Conservation (phyloP, 2,888 invertebrate genomes). For the Notocelia uddmanniana region DNA sequence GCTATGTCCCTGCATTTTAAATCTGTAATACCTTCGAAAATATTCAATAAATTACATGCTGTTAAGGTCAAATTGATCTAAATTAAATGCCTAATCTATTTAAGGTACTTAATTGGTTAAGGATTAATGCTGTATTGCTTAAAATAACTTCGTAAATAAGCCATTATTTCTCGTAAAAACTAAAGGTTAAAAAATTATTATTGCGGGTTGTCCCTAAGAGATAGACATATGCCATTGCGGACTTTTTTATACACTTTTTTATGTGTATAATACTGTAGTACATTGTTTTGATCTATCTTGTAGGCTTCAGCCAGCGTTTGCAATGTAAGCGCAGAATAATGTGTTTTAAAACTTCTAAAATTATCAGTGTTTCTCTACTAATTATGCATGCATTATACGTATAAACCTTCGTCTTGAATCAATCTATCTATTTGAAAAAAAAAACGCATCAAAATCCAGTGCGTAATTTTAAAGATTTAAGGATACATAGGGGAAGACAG, state of each 20-base stretch:
- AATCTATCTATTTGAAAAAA: too few species aligned
- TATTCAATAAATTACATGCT: too few species aligned
- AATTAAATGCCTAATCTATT: not conserved
- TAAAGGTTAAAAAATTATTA: conserved; percentile 2
- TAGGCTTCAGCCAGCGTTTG: conserved; percentile 52
- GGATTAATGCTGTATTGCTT: conserved; percentile 5
- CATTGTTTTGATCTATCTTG: conserved; percentile 49
- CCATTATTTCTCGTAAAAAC: conserved; percentile 13
- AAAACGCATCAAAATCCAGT: too few species aligned
- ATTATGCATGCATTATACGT: too few species aligned
- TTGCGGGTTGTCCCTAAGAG: conserved; percentile 10
- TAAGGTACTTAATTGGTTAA: conserved; percentile 4
- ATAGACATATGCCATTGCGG: not conserved
- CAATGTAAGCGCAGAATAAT: conserved; percentile 50
- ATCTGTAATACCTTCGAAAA: too few species aligned
- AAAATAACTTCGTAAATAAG: conserved; percentile 9
- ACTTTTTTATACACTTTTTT: conserved; percentile 4
- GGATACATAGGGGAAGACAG: too few species aligned
- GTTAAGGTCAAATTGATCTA: too few species aligned
- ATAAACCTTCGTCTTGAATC: too few species aligned
- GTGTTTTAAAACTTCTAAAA: too few species aligned
- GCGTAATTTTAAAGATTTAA: too few species aligned
- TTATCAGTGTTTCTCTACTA: too few species aligned
- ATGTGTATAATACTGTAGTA: conserved; percentile 6
- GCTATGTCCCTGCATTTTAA: too few species aligned